Percentiles rank a stretch among this genome's conserved stretches.
These are phyloP conservation scores for Acyrthosiphon pisum DNA, from an alignment of 1,140 invertebrate genomes.

Conservation along the genomic window DNA sequence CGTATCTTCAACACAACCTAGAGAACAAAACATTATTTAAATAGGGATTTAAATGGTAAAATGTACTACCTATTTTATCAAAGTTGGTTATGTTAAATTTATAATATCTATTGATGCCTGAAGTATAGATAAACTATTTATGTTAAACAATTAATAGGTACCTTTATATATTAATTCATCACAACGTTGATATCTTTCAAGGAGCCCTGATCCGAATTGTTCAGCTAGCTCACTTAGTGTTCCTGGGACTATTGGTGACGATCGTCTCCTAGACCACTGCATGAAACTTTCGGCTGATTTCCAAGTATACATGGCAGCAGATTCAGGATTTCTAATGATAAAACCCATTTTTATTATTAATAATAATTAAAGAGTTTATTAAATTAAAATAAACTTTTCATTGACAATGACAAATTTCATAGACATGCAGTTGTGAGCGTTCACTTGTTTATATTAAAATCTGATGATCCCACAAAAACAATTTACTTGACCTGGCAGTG, in stretches of 20 bases:
- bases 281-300: background rate
- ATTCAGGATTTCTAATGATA: background rate
- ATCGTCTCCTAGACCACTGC: background rate
- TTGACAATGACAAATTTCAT: too few species aligned
- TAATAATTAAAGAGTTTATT: too few species aligned
- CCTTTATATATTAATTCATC: background rate
- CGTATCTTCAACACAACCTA: too few species aligned
- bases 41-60: too few species aligned
- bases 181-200: background rate
- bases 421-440: too few species aligned
- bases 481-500: too few species aligned
- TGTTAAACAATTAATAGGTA: background rate
- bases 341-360: background rate
- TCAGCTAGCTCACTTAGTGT: background rate
- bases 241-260: background rate
- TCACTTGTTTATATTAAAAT: too few species aligned
- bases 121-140: background rate
- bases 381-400: too few species aligned
- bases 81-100: background rate
- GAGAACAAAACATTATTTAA: too few species aligned
- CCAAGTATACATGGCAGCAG: background rate
- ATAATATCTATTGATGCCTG: background rate
- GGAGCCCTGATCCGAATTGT: background rate
- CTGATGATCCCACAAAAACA: too few species aligned
- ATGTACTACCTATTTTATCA: too few species aligned